phyloP scores from a whole-genome alignment of 2,888 invertebrate genomes.

The Melolontha melolontha region DNA sequence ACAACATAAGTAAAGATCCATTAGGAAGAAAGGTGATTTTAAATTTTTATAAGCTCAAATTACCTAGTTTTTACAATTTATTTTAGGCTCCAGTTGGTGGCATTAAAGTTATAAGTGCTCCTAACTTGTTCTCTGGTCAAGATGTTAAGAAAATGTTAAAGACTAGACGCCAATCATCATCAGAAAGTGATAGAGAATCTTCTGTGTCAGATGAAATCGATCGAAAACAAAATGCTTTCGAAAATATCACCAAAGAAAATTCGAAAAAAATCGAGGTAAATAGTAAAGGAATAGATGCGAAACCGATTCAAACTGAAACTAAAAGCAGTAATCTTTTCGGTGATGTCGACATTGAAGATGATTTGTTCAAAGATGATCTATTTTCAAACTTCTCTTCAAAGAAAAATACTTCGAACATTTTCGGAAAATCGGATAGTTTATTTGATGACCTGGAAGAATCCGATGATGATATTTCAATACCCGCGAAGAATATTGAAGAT shows the following conservation, averaged over 20 bases:
- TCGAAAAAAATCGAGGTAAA: background rate
- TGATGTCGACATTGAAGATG: conserved; percentile 52
- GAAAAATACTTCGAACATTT: conserved; percentile 53
- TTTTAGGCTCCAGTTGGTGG: conserved; percentile 74
- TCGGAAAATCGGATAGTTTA: conserved; percentile 51
- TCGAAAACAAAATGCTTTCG: background rate
- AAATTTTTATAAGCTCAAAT: background rate
- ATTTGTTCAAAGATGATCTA: conserved; percentile 60
- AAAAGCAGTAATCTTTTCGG: conserved; percentile 55
- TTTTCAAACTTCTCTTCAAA: conserved; percentile 56
- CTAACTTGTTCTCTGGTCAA: conserved; percentile 51
- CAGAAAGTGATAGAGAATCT: conserved; percentile 46
- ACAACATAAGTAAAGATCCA: background rate
- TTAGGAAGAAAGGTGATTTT: conserved; percentile 39
- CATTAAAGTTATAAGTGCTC: conserved; percentile 70
- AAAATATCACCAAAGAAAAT: background rate
- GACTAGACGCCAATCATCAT: conserved; percentile 44
- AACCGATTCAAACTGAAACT: background rate
- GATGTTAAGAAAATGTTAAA: conserved; percentile 49
- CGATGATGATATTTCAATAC: background rate
- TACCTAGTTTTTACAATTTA: conserved; percentile 36
- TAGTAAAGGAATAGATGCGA: background rate
- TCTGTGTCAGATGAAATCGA: background rate
- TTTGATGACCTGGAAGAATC: conserved; percentile 36
- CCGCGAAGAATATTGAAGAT: conserved; percentile 9